These are phyloP conservation scores for Trachymyrmex septentrionalis DNA, from an alignment of 1,140 invertebrate genomes.

Conservation along the genomic window DNA sequence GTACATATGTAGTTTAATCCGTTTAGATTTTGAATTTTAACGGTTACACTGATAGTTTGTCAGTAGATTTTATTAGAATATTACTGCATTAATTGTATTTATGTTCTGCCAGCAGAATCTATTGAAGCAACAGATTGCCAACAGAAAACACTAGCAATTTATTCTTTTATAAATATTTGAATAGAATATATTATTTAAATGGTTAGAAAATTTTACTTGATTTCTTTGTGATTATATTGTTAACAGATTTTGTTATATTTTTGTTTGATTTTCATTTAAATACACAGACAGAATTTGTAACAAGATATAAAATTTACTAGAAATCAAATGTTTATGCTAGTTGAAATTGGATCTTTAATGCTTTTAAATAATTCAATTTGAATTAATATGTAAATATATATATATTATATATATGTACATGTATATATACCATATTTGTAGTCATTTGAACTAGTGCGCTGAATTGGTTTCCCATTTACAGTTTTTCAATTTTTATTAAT, in stretches of 20 bases:
- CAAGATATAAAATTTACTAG: background rate
- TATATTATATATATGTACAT: too few species aligned
- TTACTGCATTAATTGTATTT: background rate
- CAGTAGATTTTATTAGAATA: background rate
- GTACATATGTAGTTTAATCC: background rate
- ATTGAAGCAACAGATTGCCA: background rate
- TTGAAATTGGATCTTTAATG: too few species aligned
- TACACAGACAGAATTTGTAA: background rate
- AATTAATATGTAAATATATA: too few species aligned
- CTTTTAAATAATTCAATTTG: too few species aligned
- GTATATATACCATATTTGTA: too few species aligned
- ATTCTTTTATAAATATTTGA: background rate
- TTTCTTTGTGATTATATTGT: background rate
- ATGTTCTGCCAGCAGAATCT: background rate
- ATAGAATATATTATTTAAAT: background rate
- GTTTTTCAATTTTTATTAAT: too few species aligned
- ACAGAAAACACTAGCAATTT: background rate
- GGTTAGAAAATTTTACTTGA: background rate
- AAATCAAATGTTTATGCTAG: too few species aligned
- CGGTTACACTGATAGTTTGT: background rate
- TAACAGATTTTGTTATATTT: background rate
- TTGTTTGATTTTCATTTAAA: background rate
- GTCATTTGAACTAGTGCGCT: too few species aligned
- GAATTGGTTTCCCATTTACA: too few species aligned
- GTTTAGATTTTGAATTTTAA: background rate